Percentiles rank a stretch among this genome's conserved stretches.
Conservation (phyloP, 2,888 invertebrate species). For the Drosophila picticornis region DNA sequence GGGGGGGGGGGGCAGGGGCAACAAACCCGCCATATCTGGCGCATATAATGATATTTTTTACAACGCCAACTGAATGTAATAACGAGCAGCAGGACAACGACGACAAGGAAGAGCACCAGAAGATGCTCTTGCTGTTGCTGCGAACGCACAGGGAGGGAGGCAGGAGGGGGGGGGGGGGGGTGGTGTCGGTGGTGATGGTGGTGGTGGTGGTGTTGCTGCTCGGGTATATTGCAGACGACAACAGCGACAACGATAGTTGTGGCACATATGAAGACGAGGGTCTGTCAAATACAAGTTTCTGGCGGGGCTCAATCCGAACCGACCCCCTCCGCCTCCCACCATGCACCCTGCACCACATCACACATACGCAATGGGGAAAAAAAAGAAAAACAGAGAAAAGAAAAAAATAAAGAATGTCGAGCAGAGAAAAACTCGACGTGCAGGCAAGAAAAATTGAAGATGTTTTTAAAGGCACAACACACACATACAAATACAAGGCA, state of each 20-base stretch:
- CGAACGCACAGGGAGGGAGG: neutral
- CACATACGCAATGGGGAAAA: neutral
- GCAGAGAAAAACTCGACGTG: constrained; percentile 41
- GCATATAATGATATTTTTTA: constrained; percentile 75
- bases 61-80: constrained; percentile 69
- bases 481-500: constrained; percentile 35
- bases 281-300: constrained; percentile 81
- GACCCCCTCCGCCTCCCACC: neutral
- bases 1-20: neutral
- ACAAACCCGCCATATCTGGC: constrained; percentile 59
- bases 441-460: constrained; percentile 77
- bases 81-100: constrained; percentile 56
- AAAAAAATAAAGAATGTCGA: constrained; percentile 16
- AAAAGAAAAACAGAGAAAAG: neutral
- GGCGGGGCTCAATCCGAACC: constrained; percentile 55
- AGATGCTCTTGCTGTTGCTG: constrained; percentile 6
- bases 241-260: constrained; percentile 65
- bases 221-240: constrained; percentile 37
- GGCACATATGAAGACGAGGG: constrained; percentile 81
- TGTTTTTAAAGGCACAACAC: constrained; percentile 70
- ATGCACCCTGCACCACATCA: neutral
- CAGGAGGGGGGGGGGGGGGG: neutral
- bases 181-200: neutral
- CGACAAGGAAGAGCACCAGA: constrained; percentile 43
- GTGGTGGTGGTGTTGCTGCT: neutral